Percentiles rank a stretch among this genome's conserved stretches.
Conservation (phyloP, 2,113 vertebrate species). For the Lamprologus sp. region DNA sequence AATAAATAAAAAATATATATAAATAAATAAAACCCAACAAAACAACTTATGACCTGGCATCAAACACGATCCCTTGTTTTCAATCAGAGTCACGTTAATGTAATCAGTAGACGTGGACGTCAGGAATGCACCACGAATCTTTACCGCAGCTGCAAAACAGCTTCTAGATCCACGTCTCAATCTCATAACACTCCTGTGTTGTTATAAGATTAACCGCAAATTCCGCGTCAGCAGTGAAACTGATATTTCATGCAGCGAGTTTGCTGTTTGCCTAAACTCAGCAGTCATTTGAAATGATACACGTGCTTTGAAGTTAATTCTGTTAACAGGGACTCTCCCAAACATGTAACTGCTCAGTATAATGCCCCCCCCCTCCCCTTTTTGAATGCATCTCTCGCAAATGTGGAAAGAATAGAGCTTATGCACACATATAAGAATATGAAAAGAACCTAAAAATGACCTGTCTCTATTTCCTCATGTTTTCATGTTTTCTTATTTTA, state of each 20-base stretch:
- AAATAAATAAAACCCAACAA: neutral
- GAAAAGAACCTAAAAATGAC: neutral
- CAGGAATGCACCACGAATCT: fast-evolving
- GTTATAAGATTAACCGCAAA: neutral
- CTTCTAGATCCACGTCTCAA: neutral
- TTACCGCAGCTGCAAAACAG: neutral
- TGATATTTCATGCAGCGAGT: fast-evolving
- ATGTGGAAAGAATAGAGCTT: neutral
- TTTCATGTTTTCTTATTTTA: neutral
- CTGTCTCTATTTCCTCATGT: neutral
- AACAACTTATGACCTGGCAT: neutral
- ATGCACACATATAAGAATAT: fast-evolving
- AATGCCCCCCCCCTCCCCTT: too few species aligned
- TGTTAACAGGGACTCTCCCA: neutral
- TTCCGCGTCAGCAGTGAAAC: fast-evolving
- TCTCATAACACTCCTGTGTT: neutral
- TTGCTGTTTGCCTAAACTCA: neutral
- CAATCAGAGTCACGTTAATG: neutral
- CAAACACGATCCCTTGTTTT: neutral
- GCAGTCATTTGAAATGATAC: fast-evolving
- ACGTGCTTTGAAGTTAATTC: neutral
- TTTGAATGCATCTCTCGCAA: too few species aligned
- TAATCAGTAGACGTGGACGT: fast-evolving
- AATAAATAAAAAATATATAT: neutral
- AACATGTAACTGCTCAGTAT: too few species aligned